Evolutionary conservation across 2,113 vertebrate species (phyloP).

Genomic region (Peromyscus californicus): DNA sequence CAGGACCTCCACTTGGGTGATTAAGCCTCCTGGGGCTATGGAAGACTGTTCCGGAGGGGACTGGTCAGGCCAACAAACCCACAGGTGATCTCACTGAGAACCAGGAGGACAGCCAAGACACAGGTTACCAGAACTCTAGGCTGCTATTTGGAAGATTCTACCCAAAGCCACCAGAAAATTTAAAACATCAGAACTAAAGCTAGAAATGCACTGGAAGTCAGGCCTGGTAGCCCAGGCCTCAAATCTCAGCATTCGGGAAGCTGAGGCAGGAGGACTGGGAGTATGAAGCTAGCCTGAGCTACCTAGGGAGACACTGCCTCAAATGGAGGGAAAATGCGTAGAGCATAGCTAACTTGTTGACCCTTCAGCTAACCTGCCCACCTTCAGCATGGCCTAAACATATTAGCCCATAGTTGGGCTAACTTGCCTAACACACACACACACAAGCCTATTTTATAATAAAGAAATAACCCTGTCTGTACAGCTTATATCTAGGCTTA

Average conservation of each 20-base stretch:
- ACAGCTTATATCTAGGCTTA: neutral
- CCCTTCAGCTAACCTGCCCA: too few species aligned
- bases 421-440: neutral
- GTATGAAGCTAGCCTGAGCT: neutral
- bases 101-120: neutral
- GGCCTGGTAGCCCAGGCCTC: neutral
- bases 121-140: neutral
- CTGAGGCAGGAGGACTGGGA: neutral
- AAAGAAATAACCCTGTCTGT: neutral
- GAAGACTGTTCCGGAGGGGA: neutral
- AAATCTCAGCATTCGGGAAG: neutral
- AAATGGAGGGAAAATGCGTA: neutral
- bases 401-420: neutral
- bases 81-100: neutral
- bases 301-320: neutral
- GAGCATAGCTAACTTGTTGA: neutral
- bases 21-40: neutral
- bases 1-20: neutral
- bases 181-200: neutral
- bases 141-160: neutral
- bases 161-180: neutral
- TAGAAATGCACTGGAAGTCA: neutral
- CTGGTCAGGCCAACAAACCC: too few species aligned
- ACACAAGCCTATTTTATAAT: neutral
- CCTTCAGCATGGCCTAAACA: neutral